Evolutionary conservation across 2,888 invertebrate genomes (phyloP), one percentile per base, ranked within the genome.

Genomic region (Oscheius sp.): DNA sequence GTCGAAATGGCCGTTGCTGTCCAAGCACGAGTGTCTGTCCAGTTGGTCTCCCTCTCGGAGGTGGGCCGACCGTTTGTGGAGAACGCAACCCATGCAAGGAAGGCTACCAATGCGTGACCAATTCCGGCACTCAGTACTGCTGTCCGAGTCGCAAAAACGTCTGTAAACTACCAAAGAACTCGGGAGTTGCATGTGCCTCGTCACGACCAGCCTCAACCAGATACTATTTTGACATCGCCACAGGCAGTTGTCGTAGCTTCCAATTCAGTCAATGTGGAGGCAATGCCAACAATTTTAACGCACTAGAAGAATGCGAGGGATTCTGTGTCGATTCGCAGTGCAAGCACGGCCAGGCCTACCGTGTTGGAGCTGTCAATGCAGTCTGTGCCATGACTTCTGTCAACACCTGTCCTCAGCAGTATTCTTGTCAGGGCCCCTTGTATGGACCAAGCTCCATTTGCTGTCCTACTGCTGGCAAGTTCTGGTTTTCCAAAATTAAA

Each of bases 291-390:
- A 88, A 85, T 74, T 88, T 88, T 73, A 83, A 84, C 65, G 81
- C 87, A 7, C 70, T 88, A 68, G 88, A 88, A 70, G 88, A 88
- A 70, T 88, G 88, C 73, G 88, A 88, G 77, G 88, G 88, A 11
- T 88, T 88, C 80, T 88, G 88, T 80, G 80, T 88, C 68, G 86
- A 87, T 65, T 76, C 83, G 47, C 88, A 88, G 78, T 88, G 88
- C 63, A 80, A 84, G 2, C 78, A 78, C 48, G 84, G 83, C 72
- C 82, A 84, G 63, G 80, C 84, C 13, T 83, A 82, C 70, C 80
- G 86, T 50, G 84, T 88, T 60, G 88, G 88, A 0, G 86, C 88
- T 2, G 80, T 86, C 11, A 83, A 86, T 73, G 88, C 88, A 29
- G 83, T 83, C 37, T 88, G 88, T 59, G 77, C 83, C 2, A 81